Base-by-base conservation (phyloP, 2,888 invertebrate genomes). In the Drosophila nr. perissopoda region DNA sequence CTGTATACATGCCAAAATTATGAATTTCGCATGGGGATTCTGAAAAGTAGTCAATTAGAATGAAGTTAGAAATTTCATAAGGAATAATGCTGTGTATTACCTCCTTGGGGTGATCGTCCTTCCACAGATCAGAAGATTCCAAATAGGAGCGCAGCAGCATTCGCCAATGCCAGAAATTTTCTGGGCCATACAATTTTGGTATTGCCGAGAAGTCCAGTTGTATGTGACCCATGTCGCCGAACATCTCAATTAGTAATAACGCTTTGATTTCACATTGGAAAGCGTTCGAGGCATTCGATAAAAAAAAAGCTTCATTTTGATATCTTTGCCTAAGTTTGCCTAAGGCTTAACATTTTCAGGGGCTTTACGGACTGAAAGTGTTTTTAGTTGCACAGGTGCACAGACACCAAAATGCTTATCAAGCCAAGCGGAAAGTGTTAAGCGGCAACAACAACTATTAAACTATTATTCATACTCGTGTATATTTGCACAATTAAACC, bases 351-450 rank as follows among this genome's bases (percentile, higher is more conserved):
- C 57, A 54, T 52, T 58, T 71, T 48, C 46, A n/a, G 31, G 33
- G 56, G 56, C 25, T 62, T 62, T 53, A 31, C 31, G 29, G 34
- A 36, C 38, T 46, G 33, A 46, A 49, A 31, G 56, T 49, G 34
- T 42, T 66, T 46, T 42, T 31, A 51, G 46, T 34, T 38, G 4
- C 46, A 49, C 46, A 49, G 51, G 51, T 61, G 36, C 31, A 61
- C 27, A 56, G 29, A 29, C 21, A 33, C 21, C 29, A 27, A 33
- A 46, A 29, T 54, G 64, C 53, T 62, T 78, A 79, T 79, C 80
- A 69, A 69, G 48, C 63, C 70, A 73, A 67, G 73, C 81, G 86
- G 68, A 79, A 84, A 88, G 88, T 88, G 83, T 88, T 79, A 81
- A 74, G 70, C 65, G 49, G n/a, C 42, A 52, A 38, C 49, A 63